These are phyloP conservation scores for Perizoma flavofasciatum DNA, from an alignment of 2,888 invertebrate species.

Conservation along the genomic window DNA sequence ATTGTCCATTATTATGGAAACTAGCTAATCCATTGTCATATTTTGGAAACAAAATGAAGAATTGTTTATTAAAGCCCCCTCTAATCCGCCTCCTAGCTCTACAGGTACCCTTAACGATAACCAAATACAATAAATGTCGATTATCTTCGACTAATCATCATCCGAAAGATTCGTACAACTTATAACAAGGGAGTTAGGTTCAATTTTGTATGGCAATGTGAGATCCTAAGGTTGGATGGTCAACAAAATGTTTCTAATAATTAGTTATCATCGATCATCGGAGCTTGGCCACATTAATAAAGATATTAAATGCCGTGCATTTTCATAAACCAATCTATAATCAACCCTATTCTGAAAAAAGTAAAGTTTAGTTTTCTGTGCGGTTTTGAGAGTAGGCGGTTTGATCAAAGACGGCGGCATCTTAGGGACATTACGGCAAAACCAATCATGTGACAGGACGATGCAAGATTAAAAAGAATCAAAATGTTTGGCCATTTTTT, in stretches of 20 bases:
- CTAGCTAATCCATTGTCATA: conserved; percentile 26
- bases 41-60: conserved; percentile 39
- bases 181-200: conserved; percentile 26
- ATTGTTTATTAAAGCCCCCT: conserved; percentile 33
- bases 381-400: conserved; percentile 51
- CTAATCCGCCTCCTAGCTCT: conserved; percentile 54
- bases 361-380: conserved; percentile 27
- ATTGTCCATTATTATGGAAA: conserved; percentile 12
- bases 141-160: conserved; percentile 65
- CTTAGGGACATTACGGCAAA: conserved; percentile 69
- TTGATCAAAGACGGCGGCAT: conserved; percentile 70
- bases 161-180: conserved; percentile 21
- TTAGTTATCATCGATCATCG: conserved; percentile 81
- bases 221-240: conserved; percentile 60
- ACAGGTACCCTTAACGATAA: conserved; percentile 61
- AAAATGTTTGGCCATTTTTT: conserved; percentile 61
- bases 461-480: conserved; percentile 50
- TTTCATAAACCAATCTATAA: conserved; percentile 11
- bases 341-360: conserved; percentile 1
- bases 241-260: conserved; percentile 79
- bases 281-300: conserved; percentile 76
- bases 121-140: conserved; percentile 78
- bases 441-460: conserved; percentile 74
- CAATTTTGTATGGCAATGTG: conserved; percentile 28
- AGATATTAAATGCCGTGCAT: conserved; percentile 75